A percentile compares a stretch with the other conserved stretches of the same genome.
Conservation (phyloP, 2,888 invertebrate species). For the Phlogophora meticulosa region DNA sequence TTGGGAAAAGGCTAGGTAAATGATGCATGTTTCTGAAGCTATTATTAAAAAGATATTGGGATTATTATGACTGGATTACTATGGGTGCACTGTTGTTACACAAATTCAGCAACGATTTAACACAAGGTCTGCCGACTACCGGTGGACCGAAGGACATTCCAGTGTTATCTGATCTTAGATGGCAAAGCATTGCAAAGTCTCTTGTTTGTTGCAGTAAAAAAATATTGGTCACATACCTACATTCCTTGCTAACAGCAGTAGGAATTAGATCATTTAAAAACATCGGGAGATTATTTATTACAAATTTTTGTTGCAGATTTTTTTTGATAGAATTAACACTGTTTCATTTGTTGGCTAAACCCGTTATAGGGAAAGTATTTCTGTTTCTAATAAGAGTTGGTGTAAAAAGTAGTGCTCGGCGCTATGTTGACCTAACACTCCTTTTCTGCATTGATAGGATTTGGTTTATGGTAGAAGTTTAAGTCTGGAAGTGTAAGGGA, state of each 20-base stretch:
- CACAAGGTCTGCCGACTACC: neutral
- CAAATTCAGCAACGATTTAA: neutral
- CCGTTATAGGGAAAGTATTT: slow-evolving; percentile 6
- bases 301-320: neutral
- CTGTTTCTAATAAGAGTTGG: neutral
- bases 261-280: neutral
- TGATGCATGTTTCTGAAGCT: too few species aligned
- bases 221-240: neutral
- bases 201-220: neutral
- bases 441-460: too few species aligned
- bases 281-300: neutral
- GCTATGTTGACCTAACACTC: too few species aligned
- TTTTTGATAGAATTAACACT: neutral
- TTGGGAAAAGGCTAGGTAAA: too few species aligned
- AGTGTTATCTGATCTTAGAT: neutral
- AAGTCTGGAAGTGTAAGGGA: too few species aligned
- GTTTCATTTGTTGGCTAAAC: neutral
- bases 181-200: neutral
- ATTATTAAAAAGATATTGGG: too few species aligned
- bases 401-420: too few species aligned
- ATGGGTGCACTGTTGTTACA: neutral
- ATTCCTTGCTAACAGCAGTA: neutral
- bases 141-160: neutral
- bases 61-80: too few species aligned
- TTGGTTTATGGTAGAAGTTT: too few species aligned